Evolutionary conservation across 2,888 invertebrate species (phyloP).

Genomic region (Iphiclides podalirius): DNA sequence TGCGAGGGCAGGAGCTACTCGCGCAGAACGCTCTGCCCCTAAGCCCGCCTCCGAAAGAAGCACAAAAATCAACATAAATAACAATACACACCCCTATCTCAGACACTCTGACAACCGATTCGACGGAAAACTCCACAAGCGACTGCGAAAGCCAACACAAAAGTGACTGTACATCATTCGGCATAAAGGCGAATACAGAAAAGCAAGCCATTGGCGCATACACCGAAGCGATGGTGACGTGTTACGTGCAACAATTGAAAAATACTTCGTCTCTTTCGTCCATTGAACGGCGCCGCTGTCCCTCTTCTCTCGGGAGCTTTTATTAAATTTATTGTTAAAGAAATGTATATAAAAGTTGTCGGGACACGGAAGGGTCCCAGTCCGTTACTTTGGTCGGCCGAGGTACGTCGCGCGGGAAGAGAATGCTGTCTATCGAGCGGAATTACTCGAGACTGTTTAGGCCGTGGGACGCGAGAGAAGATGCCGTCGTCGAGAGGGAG

Average conservation of each 20-base stretch:
- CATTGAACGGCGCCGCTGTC: conserved; percentile 65
- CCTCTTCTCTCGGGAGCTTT: conserved; percentile 70
- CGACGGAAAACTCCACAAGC: conserved; percentile 36
- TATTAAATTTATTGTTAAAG: conserved; percentile 79
- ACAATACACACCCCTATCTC: conserved; percentile 79
- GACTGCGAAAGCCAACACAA: conserved; percentile 29
- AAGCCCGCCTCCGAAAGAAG: conserved; percentile 66
- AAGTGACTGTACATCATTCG: conserved; percentile 27
- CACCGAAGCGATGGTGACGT: conserved; percentile 43
- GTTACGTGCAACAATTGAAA: conserved; percentile 79
- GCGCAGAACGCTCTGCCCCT: conserved; percentile 65
- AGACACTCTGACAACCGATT: conserved; percentile 55
- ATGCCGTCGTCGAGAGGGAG: conserved; percentile 34
- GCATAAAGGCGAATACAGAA: conserved; percentile 33
- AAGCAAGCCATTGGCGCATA: conserved; percentile 23
- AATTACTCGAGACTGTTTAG: conserved; percentile 79
- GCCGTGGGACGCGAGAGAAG: conserved; percentile 80
- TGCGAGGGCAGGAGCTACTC: conserved; percentile 62
- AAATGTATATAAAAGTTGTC: conserved; percentile 78
- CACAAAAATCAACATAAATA: conserved; percentile 79
- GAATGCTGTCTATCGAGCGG: conserved; percentile 62
- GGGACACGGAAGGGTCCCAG: conserved; percentile 71
- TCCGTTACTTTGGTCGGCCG: conserved; percentile 52
- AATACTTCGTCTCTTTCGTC: conserved; percentile 77
- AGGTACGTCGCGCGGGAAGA: conserved; percentile 42